phyloP scores from a whole-genome alignment of 1,140 invertebrate species.

The Alviniconcha marisindica region DNA sequence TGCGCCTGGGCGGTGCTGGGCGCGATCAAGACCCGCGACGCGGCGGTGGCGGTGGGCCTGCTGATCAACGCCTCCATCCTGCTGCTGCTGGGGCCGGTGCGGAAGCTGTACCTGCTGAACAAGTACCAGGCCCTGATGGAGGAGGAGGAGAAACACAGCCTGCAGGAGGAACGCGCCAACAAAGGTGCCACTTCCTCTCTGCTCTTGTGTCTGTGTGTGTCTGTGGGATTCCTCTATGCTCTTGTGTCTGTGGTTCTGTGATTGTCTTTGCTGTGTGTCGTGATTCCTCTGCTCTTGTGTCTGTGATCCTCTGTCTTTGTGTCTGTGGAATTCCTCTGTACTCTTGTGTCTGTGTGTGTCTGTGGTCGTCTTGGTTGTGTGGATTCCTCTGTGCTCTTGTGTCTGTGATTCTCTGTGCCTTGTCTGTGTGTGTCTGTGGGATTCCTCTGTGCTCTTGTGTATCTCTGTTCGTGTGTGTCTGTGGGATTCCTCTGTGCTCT shows the following conservation, averaged over 20 bases:
- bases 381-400: too few relatives aligned
- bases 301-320: not conserved
- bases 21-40: conserved; percentile 68
- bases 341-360: not conserved
- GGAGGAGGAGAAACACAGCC: conserved; percentile 58
- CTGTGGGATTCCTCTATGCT: not conserved
- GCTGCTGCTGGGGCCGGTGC: conserved; percentile 71
- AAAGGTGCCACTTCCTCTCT: conserved; percentile 43
- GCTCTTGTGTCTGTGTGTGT: not conserved
- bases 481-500: not conserved
- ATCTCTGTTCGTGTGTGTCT: not conserved
- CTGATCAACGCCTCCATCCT: conserved; percentile 72
- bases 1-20: conserved; percentile 73
- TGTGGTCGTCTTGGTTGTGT: too few relatives aligned
- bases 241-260: not conserved
- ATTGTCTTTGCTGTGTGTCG: not conserved
- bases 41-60: conserved; percentile 73
- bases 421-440: not conserved
- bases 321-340: too few relatives aligned
- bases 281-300: too few relatives aligned
- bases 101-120: conserved; percentile 75
- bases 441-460: not conserved
- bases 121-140: conserved; percentile 63
- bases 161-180: conserved; percentile 36
- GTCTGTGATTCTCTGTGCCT: too few relatives aligned